Base-by-base conservation (phyloP, 1,140 invertebrate species). In the Bombus pyrosoma region DNA sequence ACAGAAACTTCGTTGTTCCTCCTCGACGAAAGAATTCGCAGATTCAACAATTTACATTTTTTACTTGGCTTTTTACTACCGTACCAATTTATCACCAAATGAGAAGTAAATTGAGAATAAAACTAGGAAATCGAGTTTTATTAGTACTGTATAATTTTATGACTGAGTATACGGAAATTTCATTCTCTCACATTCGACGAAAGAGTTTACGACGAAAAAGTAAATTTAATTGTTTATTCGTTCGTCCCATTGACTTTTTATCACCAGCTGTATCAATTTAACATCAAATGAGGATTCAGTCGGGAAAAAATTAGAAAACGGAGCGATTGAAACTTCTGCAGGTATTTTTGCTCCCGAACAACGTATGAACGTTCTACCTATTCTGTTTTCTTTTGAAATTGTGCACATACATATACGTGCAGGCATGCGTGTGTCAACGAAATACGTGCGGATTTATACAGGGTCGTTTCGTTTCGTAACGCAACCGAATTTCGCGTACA, bases 391-490 rank as follows among this genome's bases (percentile, higher is more conserved):
- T n/a, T 62, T n/a, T 3, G 59, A 62, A 62, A 62, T 62, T 62
- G 3, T 13, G 2, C 28, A n/a, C 28, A n/a, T 13, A n/a, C 28
- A 4, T n/a, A 13, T 62, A n/a, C 59, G 28, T n/a, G 12, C 1
- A 15, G n/a, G 13, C 4, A 8, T 5, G 69, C 47, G 15, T 25
- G 66, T n/a, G 32, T 71, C 39, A 32, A 69, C 81, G 73, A 53
- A 53, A 83, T 34, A 28, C 74, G 25, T 37, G 53, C 4, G 22
- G 34, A 80, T 85, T 80, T 80, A 73, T 64, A 80, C 76, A 72
- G 28, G 83, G 18, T 53, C 83, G 76, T 79, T 68, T 57, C 43
- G 62, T 43, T 71, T 68, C 59, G 39, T 43, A 75, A 64, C 71
- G 57, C 73, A 43, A n/a, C n/a, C 43, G 59, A 81, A 73, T 64